Conservation (phyloP, 2,888 invertebrate species). For the Temnothorax rugatulus region DNA sequence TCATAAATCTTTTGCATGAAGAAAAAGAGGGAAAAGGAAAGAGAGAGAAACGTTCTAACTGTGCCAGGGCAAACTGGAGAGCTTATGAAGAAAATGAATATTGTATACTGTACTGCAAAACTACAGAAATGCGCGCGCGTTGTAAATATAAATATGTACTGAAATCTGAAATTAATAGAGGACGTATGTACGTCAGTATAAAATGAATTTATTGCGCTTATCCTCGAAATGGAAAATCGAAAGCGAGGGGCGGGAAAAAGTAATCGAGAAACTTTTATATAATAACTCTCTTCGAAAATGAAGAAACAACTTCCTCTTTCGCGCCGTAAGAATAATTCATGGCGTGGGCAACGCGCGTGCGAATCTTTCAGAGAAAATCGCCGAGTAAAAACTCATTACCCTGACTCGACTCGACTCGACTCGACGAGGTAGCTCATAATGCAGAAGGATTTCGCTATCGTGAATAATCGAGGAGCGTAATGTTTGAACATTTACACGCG, state of each 20-base stretch:
- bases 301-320: not conserved
- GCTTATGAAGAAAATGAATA: not conserved
- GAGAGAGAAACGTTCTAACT: not conserved
- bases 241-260: not conserved
- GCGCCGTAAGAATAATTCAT: not conserved
- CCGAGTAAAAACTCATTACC: slow-evolving; percentile 13
- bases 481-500: not conserved
- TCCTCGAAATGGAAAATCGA: not conserved
- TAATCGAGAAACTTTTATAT: slow-evolving; percentile 4
- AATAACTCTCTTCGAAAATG: not conserved
- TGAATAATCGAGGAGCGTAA: not conserved
- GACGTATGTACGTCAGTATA: not conserved
- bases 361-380: not conserved
- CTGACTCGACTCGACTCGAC: not conserved
- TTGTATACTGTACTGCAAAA: not conserved
- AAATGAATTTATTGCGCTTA: not conserved
- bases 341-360: not conserved
- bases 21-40: not conserved
- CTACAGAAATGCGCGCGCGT: not conserved
- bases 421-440: not conserved
- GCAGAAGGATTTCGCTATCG: not conserved
- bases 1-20: slow-evolving; percentile 1
- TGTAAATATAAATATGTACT: not conserved
- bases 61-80: slow-evolving; percentile 8
- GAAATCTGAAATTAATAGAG: not conserved